A percentile compares a stretch with the other conserved stretches of the same genome.
phyloP scores from a whole-genome alignment of 1,140 invertebrate species.

The Dendroctonus ponderosae region DNA sequence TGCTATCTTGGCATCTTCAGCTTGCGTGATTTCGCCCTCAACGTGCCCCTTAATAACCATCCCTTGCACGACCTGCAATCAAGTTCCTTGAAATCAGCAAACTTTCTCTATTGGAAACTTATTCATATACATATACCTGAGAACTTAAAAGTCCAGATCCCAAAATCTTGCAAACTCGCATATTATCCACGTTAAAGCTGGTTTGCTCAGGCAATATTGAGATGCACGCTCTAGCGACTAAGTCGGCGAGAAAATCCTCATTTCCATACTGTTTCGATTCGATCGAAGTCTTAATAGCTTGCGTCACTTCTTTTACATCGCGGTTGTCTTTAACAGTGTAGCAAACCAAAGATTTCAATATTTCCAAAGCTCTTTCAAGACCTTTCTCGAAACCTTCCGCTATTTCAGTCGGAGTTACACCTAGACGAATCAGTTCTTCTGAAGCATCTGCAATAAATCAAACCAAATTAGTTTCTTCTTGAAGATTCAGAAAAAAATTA shows the following conservation, averaged over 20 bases:
- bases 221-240: slow-evolving; percentile 89
- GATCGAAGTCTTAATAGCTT: slow-evolving; percentile 76
- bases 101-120: background rate
- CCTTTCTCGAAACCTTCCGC: slow-evolving; percentile 93
- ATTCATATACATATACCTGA: slow-evolving; percentile 48
- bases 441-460: slow-evolving; percentile 71
- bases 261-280: slow-evolving; percentile 98
- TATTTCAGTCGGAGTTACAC: slow-evolving; percentile 93
- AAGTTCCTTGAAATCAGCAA: background rate
- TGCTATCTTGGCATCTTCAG: slow-evolving; percentile 81
- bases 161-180: slow-evolving; percentile 90
- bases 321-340: slow-evolving; percentile 79
- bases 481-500: no score
- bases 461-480: no score
- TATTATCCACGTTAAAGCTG: slow-evolving; percentile 97
- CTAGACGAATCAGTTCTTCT: slow-evolving; percentile 88
- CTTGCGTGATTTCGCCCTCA: slow-evolving; percentile 87
- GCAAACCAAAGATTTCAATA: slow-evolving; percentile 76
- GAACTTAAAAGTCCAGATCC: slow-evolving; percentile 76
- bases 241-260: slow-evolving; percentile 86
- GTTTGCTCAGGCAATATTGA: slow-evolving; percentile 83
- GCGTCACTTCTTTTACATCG: slow-evolving; percentile 67
- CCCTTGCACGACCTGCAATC: slow-evolving; percentile 76
- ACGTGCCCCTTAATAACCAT: slow-evolving; percentile 98
- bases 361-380: slow-evolving; percentile 83